phyloP scores from a whole-genome alignment of 2,113 vertebrate species.

The Okapia johnstoni region DNA sequence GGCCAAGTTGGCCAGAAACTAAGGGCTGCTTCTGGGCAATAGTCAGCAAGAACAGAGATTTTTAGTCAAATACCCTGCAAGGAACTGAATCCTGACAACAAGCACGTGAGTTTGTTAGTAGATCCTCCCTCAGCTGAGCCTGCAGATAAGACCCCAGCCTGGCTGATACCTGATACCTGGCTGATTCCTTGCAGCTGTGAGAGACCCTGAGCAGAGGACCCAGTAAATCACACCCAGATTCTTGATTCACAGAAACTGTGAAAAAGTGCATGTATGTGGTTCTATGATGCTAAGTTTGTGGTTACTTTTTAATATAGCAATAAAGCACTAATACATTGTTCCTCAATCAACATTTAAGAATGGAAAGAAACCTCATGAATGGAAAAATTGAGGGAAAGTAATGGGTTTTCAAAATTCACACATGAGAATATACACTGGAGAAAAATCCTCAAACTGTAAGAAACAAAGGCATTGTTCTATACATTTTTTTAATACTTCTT shows the following conservation, averaged over 20 bases:
- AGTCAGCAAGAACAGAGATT: neutral
- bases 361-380: neutral
- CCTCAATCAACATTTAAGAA: neutral
- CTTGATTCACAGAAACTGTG: neutral
- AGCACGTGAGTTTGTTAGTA: neutral
- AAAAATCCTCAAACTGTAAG: neutral
- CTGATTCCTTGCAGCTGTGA: neutral
- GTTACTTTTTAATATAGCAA: neutral
- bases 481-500: rapidly evolving
- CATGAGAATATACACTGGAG: neutral
- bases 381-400: neutral
- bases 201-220: neutral
- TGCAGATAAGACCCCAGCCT: neutral
- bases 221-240: neutral
- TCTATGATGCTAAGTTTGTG: neutral
- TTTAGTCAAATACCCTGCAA: neutral
- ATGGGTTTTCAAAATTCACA: neutral
- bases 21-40: neutral
- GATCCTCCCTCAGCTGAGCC: neutral
- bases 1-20: neutral
- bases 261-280: rapidly evolving
- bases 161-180: neutral
- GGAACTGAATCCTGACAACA: neutral
- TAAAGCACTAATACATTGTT: neutral
- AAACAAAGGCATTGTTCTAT: neutral